Evolutionary conservation across 1,140 invertebrate species (phyloP).

Genomic region (Drosophila cardini): DNA sequence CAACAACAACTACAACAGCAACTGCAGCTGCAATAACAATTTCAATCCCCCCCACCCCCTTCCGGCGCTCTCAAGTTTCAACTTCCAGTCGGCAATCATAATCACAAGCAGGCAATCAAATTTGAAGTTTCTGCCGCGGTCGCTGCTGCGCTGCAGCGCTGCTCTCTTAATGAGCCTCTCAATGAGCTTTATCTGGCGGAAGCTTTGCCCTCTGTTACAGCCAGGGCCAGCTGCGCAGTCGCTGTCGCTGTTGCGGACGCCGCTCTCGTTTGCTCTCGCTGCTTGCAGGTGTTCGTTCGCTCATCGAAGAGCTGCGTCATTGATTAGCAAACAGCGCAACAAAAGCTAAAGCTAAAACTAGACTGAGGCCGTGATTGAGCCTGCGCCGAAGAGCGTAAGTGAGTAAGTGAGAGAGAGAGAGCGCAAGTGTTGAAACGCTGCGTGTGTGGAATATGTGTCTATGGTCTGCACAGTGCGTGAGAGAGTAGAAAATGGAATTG

Average conservation of each 20-base stretch:
- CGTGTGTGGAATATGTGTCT: slow-evolving; percentile 5
- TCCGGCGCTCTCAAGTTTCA: slow-evolving; percentile 2
- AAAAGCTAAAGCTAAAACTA: slow-evolving; percentile 68
- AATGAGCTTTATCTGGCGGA: slow-evolving; percentile 68
- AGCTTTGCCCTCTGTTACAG: slow-evolving; percentile 45
- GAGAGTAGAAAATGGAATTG: not conserved
- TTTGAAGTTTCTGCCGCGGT: slow-evolving; percentile 53
- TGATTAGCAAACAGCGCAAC: slow-evolving; percentile 61
- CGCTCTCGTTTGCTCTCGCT: slow-evolving; percentile 6
- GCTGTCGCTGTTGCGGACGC: slow-evolving; percentile 27
- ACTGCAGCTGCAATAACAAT: slow-evolving; percentile 42
- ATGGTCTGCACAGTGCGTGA: not conserved
- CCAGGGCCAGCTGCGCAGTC: slow-evolving; percentile 50
- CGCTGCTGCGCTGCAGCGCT: slow-evolving; percentile 25
- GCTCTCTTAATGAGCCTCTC: slow-evolving; percentile 63
- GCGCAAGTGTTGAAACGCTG: not conserved
- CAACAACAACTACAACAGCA: slow-evolving; percentile 42
- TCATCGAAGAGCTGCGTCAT: slow-evolving; percentile 69
- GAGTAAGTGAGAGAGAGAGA: slow-evolving; percentile 6
- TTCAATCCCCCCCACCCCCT: not conserved
- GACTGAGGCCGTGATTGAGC: slow-evolving; percentile 11
- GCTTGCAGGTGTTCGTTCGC: slow-evolving; percentile 68
- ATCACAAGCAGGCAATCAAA: slow-evolving; percentile 79
- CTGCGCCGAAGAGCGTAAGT: slow-evolving; percentile 17
- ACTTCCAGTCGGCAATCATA: slow-evolving; percentile 49